Percentiles rank a stretch among this genome's conserved stretches.
Evolutionary conservation across 53 echinoderm and acorn worm genomes (phyloP).

Genomic region (Paracentrotus lividus): DNA sequence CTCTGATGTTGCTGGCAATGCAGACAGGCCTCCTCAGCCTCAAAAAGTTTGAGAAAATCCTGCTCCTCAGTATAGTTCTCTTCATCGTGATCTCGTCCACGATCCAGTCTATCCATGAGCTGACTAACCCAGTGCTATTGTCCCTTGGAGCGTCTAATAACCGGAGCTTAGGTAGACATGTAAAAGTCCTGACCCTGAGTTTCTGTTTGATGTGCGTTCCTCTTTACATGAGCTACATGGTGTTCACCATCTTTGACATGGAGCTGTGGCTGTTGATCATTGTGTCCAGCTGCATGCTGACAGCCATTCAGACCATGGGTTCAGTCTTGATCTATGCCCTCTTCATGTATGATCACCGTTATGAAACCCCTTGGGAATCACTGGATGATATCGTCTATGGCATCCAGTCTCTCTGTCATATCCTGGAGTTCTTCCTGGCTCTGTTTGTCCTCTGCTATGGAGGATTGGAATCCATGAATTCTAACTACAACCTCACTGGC

Average conservation of each 20-base stretch:
- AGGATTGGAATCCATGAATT: slow-evolving; percentile 82
- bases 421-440: slow-evolving; percentile 91
- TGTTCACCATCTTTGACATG: slow-evolving; percentile 87
- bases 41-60: slow-evolving; percentile 88
- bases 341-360: slow-evolving; percentile 94
- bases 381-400: slow-evolving; percentile 93
- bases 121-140: slow-evolving; percentile 89
- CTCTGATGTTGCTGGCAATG: slow-evolving; percentile 86
- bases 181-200: slow-evolving; percentile 86
- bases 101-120: slow-evolving; percentile 93
- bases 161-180: slow-evolving; percentile 83
- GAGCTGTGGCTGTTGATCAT: slow-evolving; percentile 97
- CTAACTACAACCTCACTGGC: slow-evolving; percentile 86
- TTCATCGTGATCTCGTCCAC: slow-evolving; percentile 95
- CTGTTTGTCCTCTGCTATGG: slow-evolving; percentile 91
- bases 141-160: slow-evolving; percentile 90
- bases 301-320: slow-evolving; percentile 89
- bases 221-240: slow-evolving; percentile 86
- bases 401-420: slow-evolving; percentile 93
- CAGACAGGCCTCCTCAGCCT: slow-evolving; percentile 88
- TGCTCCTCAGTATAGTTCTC: slow-evolving; percentile 91
- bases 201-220: slow-evolving; percentile 80
- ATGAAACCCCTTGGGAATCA: slow-evolving; percentile 85
- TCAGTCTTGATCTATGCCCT: slow-evolving; percentile 89
- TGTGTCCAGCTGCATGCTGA: slow-evolving; percentile 92